Conservation (phyloP, 2,888 invertebrate genomes). For the Xylophagus ater region DNA sequence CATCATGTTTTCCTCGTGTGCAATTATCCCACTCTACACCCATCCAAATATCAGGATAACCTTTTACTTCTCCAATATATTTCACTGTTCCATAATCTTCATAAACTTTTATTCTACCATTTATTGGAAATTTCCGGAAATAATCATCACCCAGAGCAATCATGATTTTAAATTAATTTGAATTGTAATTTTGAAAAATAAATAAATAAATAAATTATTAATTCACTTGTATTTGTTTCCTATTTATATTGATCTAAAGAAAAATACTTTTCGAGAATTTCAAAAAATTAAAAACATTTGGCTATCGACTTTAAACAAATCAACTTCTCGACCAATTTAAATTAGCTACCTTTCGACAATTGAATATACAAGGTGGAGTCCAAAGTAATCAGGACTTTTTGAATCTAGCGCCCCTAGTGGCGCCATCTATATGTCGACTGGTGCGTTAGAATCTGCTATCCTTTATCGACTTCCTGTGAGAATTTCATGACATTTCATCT, state of each 20-base stretch:
- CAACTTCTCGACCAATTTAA: too few relatives aligned
- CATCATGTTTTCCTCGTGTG: conserved; percentile 84
- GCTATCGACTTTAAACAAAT: neutral
- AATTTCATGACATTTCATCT: too few relatives aligned
- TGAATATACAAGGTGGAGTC: too few relatives aligned
- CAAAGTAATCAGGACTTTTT: too few relatives aligned
- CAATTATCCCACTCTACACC: conserved; percentile 97
- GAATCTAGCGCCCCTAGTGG: too few relatives aligned
- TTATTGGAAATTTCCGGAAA: conserved; percentile 33
- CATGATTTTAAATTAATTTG: conserved; percentile 22
- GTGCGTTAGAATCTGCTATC: too few relatives aligned
- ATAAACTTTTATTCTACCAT: conserved; percentile 32
- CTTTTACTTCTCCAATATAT: conserved; percentile 60
- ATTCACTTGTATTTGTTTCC: neutral
- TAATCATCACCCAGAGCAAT: conserved; percentile 37
- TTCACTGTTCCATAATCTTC: conserved; percentile 50
- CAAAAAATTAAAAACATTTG: neutral
- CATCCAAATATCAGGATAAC: conserved; percentile 67
- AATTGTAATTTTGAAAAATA: neutral
- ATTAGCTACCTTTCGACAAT: too few relatives aligned
- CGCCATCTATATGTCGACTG: too few relatives aligned
- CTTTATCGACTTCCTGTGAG: too few relatives aligned
- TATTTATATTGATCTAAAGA: neutral
- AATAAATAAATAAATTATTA: neutral
- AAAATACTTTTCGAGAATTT: neutral